A percentile compares a stretch with the other conserved stretches of the same genome.
These are phyloP conservation scores for Platycheirus albimanus DNA, from an alignment of 2,888 invertebrate species.

Conservation along the genomic window DNA sequence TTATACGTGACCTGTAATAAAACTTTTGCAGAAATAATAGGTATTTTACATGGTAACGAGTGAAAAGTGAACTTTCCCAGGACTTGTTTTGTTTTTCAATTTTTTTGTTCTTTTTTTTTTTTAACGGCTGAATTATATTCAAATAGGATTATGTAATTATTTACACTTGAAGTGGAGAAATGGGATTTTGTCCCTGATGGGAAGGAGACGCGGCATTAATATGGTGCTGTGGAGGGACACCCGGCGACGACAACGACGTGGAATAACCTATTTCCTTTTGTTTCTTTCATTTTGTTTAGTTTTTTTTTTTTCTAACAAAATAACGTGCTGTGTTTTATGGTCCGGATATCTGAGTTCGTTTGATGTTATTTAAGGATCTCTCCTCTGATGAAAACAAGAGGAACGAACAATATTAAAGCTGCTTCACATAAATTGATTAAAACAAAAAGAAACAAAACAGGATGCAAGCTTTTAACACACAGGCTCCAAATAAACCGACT, in stretches of 20 bases:
- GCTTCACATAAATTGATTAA: constrained; percentile 46
- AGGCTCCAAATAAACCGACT: constrained; percentile 52
- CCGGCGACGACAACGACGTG: neutral
- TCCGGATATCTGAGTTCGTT: constrained; percentile 35
- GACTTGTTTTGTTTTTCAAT: constrained; percentile 30
- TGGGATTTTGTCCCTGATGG: constrained; percentile 18
- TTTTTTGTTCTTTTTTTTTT: constrained; percentile 8
- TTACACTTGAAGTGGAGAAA: constrained; percentile 47
- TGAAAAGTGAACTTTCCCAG: constrained; percentile 56
- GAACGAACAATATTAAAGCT: constrained; percentile 41
- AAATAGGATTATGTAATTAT: constrained; percentile 70
- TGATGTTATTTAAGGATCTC: constrained; percentile 49
- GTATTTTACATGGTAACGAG: constrained; percentile 56
- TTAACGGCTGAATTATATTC: constrained; percentile 57
- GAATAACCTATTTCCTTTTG: constrained; percentile 28
- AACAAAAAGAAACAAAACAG: constrained; percentile 22
- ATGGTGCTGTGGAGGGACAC: constrained; percentile 21
- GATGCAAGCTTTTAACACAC: constrained; percentile 52
- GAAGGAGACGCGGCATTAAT: constrained; percentile 20
- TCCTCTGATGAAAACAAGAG: constrained; percentile 14
- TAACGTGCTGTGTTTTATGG: constrained; percentile 7
- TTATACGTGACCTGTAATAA: constrained; percentile 72
- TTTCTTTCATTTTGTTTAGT: no score
- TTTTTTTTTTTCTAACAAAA: constrained; percentile 5
- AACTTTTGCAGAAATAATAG: constrained; percentile 61